These are phyloP conservation scores for Colostygia pectinataria DNA, from an alignment of 2,888 invertebrate genomes.

Conservation along the genomic window DNA sequence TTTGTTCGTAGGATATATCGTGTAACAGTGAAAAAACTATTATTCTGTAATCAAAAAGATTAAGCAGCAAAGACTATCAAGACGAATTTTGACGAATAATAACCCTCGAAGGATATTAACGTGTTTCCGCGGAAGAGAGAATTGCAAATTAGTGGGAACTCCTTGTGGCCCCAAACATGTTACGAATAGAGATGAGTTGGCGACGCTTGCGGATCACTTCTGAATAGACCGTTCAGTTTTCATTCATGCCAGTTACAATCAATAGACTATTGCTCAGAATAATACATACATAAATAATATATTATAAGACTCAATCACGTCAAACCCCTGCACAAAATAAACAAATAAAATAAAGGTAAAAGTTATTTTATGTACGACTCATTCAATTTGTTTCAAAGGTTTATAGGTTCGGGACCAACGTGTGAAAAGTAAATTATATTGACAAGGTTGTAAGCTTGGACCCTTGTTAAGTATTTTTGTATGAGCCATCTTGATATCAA, in stretches of 20 bases:
- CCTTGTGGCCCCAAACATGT: constrained; percentile 36
- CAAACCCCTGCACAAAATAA: not conserved
- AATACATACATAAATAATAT: no score
- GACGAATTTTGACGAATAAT: constrained; percentile 57
- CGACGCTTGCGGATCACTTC: not conserved
- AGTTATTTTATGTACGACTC: constrained; percentile 1
- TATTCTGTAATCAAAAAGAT: no score
- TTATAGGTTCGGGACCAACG: not conserved
- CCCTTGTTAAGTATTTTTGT: constrained; percentile 2
- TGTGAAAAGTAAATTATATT: constrained; percentile 8
- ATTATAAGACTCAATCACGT: not conserved
- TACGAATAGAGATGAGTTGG: constrained; percentile 44
- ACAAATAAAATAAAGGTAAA: not conserved
- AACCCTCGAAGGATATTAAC: constrained; percentile 57
- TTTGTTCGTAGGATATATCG: no score
- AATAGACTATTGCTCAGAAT: no score
- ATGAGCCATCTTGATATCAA: not conserved
- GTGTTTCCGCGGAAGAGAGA: constrained; percentile 52
- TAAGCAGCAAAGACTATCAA: constrained; percentile 52
- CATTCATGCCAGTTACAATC: not conserved
- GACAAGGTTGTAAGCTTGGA: constrained; percentile 6
- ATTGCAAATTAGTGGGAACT: constrained; percentile 57
- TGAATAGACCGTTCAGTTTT: not conserved
- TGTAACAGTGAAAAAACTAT: no score
- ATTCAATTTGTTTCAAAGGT: constrained; percentile 4